Evolutionary conservation across 2,113 vertebrate genomes (phyloP), one percentile per base, ranked within the genome.

Genomic region (Acrocephalus arundinaceus): DNA sequence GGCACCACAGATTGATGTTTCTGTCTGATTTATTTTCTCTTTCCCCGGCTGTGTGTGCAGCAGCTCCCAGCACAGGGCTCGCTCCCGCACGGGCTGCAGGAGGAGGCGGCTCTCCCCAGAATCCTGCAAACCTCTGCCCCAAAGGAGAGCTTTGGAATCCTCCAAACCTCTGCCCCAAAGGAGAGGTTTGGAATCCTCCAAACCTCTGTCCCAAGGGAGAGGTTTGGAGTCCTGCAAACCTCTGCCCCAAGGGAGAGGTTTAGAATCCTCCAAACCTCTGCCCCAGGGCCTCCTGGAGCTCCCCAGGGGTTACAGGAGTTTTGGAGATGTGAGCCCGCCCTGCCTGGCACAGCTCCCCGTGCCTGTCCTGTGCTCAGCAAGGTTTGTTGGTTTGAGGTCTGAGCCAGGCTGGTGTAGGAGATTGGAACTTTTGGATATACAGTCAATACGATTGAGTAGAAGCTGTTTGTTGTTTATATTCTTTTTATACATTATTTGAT

Each of bases 81-180:
- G 0, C 30, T 39, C 55, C 66, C 0, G 0, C 15, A 2, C 8
- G 28, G 18, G 3, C 41, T 39, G 73, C 15, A 10, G 15, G 43
- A 12, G n/a, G 41, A 14, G 0, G 4, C 15, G 1, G 2, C 35
- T 67, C 39, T 39, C 58, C n/a, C 3, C 0, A 0, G 48, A 16
- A 54, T 28, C 9, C 6, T 10, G 41, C 31, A 55, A 48, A 70
- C 12, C 43, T 21, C 27, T 0, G 5, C 58, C 46, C 37, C 7
- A 0, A 4, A 62, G 77, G 58, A 35, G 35, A 35, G 35, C 7
- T 35, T 35, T 35, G 35, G 35, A 35, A 35, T 35, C 35, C 35
- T 35, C 7, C 35, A 35, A 35, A 35, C 35, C 35, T 35, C 35
- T 35, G 35, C 35, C 35, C 35, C 35, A 35, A 4, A 62, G 77